Percentiles rank a stretch among this genome's conserved stretches.
phyloP scores from a whole-genome alignment of 2,113 vertebrate genomes.

The Platycercus adscitus region DNA sequence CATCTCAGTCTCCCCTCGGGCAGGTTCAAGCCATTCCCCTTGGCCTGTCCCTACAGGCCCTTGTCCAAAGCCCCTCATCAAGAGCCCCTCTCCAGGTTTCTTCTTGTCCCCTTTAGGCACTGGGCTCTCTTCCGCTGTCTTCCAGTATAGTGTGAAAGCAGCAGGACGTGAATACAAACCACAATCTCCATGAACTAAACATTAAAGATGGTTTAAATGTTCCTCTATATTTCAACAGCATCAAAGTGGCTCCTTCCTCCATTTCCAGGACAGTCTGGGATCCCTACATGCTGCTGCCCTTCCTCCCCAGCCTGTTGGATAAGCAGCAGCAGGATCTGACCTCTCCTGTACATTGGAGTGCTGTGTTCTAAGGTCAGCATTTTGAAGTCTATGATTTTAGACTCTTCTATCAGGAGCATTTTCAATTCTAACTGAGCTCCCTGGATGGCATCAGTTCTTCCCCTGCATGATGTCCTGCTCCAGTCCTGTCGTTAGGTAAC shows the following conservation, averaged over 20 bases:
- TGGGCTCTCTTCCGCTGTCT: not conserved
- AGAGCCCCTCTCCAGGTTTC: not conserved
- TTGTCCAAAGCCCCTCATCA: not conserved
- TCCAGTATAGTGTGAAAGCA: not conserved
- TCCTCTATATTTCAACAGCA: not conserved
- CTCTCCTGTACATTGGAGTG: rapidly evolving
- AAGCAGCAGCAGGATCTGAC: not conserved
- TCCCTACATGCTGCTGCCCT: not conserved
- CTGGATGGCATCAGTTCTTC: not conserved
- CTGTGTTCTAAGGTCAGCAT: not conserved
- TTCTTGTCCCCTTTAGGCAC: not conserved
- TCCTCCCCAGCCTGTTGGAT: not conserved
- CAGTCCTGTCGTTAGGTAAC: not conserved
- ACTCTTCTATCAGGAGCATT: not conserved
- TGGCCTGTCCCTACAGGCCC: not conserved
- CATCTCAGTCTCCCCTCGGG: not conserved
- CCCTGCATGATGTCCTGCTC: constrained; percentile 24
- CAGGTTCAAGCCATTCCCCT: not conserved
- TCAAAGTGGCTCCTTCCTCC: not conserved
- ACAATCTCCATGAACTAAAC: not conserved
- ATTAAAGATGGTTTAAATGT: not conserved
- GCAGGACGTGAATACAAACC: not conserved
- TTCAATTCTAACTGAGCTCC: constrained; percentile 16
- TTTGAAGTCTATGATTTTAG: not conserved
- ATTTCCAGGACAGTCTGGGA: not conserved